A percentile compares a stretch with the other conserved stretches of the same genome.
phyloP scores from a whole-genome alignment of 2,797 vertebrate genomes.

The Gallinago stenura region DNA sequence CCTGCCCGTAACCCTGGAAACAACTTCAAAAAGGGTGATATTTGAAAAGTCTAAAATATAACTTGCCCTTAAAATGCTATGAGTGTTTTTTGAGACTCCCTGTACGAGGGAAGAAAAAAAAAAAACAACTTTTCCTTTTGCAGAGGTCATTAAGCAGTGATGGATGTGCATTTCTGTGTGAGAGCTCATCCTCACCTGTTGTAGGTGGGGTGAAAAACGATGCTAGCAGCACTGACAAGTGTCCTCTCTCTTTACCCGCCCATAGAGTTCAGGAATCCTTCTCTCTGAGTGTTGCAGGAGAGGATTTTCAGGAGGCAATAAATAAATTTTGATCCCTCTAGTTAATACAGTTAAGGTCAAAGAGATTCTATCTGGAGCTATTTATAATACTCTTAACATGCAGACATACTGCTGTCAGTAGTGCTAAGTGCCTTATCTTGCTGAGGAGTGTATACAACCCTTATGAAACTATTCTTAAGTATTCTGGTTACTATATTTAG shows the following conservation, averaged over 20 bases:
- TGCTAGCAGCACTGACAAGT: background rate
- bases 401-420: slow-evolving; percentile 48
- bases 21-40: background rate
- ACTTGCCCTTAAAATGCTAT: background rate
- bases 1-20: slow-evolving; percentile 41
- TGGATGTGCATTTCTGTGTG: background rate
- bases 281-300: background rate
- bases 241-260: background rate
- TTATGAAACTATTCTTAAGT: slow-evolving; percentile 74
- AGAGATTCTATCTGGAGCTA: slow-evolving; percentile 50
- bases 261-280: background rate
- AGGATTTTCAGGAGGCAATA: slow-evolving; percentile 41
- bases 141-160: background rate
- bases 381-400: slow-evolving; percentile 46
- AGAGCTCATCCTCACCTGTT: background rate
- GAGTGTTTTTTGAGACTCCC: background rate
- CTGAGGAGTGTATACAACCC: slow-evolving; percentile 34
- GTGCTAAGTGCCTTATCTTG: slow-evolving; percentile 63
- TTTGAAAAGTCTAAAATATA: background rate
- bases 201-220: background rate
- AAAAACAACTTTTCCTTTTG: background rate
- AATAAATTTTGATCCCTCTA: slow-evolving; percentile 60
- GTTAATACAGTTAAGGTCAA: slow-evolving; percentile 65
- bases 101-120: background rate
- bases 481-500: slow-evolving; percentile 64